Evolutionary conservation across 2,797 vertebrate species (phyloP), one percentile per base, ranked within the genome.

Genomic region (Helarctos malayanus): DNA sequence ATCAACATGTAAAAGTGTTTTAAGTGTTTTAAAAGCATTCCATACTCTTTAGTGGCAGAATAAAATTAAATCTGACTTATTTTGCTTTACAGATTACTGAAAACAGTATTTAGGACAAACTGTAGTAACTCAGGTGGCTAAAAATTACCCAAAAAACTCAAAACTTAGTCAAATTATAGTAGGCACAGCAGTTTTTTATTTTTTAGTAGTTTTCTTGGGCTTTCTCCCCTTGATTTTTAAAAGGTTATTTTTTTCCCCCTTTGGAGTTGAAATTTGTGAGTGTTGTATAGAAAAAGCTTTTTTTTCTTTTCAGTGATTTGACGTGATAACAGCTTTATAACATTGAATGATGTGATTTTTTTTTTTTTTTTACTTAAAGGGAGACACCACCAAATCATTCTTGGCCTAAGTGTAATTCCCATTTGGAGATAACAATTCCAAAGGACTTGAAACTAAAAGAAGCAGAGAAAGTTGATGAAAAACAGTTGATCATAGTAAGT

Each of bases 401-500:
- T 94, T 98, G 98, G 97, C 21, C 97, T 89, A 98, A 98, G 95
- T 98, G 96, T 97, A 97, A 96, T 95, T 98, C 97, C 86, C 98
- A 98, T 82, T 98, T 99, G 57, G 99, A 99, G 49, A 98, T 99
- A 23, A 98, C 99, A 96, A 98, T 99, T 98, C 99, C 99, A 97
- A 99, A 99, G 98, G 99, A 99, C 95, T 98, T 99, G 73, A 99
- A 99, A 97, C 93, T 99, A 94, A 99, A 99, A 98, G 99, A 99
- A 98, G 97, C 98, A 41, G 99, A 99, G 97, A 99, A 99, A 99
- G 99, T 99, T 96, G 98, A 98, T 96, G 98, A 98, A 96, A 99
- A 99, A 94, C 99, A 99, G 97, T 98, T 99, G 82, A 98, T 99
- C 89, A 99, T 99, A 97, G 99, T 99, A 98, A 99, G 99, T 99